phyloP scores from a whole-genome alignment of 2,797 vertebrate genomes.

The Betta splendens region DNA sequence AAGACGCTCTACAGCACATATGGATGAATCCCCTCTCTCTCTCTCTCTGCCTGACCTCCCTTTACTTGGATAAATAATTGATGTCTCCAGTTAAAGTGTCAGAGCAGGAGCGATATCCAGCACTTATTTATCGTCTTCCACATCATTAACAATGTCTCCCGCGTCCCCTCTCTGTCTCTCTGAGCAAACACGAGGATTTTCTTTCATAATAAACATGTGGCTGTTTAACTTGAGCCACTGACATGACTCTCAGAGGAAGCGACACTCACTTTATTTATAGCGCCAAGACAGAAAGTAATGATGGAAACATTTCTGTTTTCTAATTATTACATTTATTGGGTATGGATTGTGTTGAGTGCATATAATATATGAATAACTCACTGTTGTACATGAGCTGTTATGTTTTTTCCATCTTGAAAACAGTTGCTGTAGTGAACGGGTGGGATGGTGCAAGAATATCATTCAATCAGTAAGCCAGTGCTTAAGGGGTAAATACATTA shows the following conservation, averaged over 20 bases:
- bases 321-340: not conserved
- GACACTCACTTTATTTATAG: slow-evolving; percentile 28
- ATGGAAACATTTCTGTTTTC: not conserved
- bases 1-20: slow-evolving; percentile 21
- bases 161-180: slow-evolving; percentile 32
- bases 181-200: slow-evolving; percentile 44
- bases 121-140: slow-evolving; percentile 63
- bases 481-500: slow-evolving; percentile 37
- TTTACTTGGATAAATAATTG: slow-evolving; percentile 70
- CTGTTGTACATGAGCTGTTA: not conserved
- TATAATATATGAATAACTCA: not conserved
- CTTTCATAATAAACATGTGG: slow-evolving; percentile 59
- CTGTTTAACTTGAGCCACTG: slow-evolving; percentile 49
- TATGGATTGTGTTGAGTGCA: not conserved
- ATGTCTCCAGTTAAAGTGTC: slow-evolving; percentile 71
- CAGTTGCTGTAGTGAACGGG: slow-evolving; percentile 8
- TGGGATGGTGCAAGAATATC: slow-evolving; percentile 32
- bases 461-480: slow-evolving; percentile 31
- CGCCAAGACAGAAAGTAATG: not conserved
- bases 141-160: slow-evolving; percentile 57
- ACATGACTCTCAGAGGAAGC: slow-evolving; percentile 32
- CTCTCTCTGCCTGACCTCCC: slow-evolving; percentile 42
- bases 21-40: slow-evolving; percentile 17
- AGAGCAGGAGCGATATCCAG: slow-evolving; percentile 40
- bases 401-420: slow-evolving; percentile 8